These are phyloP conservation scores for Tuberolachnus salignus DNA, from an alignment of 2,888 invertebrate species.

Conservation along the genomic window DNA sequence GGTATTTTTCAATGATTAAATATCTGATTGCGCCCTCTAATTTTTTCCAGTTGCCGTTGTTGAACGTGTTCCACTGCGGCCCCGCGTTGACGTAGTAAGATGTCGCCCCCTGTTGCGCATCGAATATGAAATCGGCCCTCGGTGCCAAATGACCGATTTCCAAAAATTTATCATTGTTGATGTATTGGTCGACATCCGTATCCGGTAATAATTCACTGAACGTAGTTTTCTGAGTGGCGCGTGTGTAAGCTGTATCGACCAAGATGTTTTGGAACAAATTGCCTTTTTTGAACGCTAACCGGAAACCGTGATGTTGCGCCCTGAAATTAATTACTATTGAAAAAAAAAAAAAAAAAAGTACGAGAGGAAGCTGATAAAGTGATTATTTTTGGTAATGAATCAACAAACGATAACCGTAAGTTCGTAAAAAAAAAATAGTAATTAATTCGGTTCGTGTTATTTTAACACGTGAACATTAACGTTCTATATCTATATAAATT, in stretches of 20 bases:
- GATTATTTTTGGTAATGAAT: too few species aligned
- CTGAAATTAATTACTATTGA: not conserved
- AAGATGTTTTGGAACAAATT: not conserved
- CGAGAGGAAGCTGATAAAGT: too few species aligned
- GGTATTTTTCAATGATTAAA: not conserved
- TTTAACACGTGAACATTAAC: too few species aligned
- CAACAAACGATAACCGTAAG: too few species aligned
- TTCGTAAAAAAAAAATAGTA: too few species aligned
- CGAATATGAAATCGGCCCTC: constrained; percentile 70
- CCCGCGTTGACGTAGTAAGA: constrained; percentile 72
- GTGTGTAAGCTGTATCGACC: not conserved
- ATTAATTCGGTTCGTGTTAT: too few species aligned
- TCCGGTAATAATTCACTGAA: constrained; percentile 62
- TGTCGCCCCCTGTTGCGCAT: constrained; percentile 67
- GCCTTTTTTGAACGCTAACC: not conserved
- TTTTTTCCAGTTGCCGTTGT: constrained; percentile 68
- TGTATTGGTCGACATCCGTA: constrained; percentile 64
- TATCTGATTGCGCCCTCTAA: constrained; percentile 59
- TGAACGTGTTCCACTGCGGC: constrained; percentile 73
- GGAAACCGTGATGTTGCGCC: not conserved
- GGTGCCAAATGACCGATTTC: constrained; percentile 70
- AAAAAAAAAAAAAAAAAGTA: too few species aligned
- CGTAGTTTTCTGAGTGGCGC: constrained; percentile 1
- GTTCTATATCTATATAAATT: too few species aligned
- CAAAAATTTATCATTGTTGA: constrained; percentile 62